Base-by-base conservation (phyloP, 2,888 invertebrate species). In the Drosophila nigricruria region DNA sequence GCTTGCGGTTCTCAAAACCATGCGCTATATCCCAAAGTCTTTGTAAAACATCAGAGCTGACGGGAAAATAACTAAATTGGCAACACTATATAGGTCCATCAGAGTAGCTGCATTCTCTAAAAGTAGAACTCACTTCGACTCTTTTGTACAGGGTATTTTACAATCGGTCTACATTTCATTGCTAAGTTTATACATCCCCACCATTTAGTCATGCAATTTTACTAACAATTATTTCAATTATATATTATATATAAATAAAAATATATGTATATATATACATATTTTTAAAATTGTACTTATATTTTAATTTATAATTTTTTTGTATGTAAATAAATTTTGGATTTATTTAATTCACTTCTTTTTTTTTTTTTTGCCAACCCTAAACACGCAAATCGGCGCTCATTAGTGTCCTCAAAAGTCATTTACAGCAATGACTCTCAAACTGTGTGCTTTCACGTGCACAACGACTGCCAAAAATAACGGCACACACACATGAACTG, bases 381-480 rank as follows among this genome's bases (percentile, higher is more conserved):
- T 36, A 30, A 52, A 43, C 14, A 16, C 23, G 20, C 10, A 36
- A 36, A 50, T 36, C 36, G 23, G 8, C 40, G 32, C 32, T 20
- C n/a, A 27, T 14, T 49, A 68, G 40, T 60, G 40, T 9, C 27
- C 38, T 40, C 23, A 34, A 64, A 73, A 62, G 30, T 42, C 43
- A 53, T 43, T 57, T 60, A 52, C 58, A 56, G 20, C n/a, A 50
- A 50, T 43, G 63, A 50, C 65, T 69, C 38, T 54, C 53, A 42
- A 77, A 76, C 69, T 70, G 56, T 63, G 70, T 70, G 74, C 53
- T 67, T 82, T 83, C 82, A 87, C 87, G 82, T 87, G 88, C 82
- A 69, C 78, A 75, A 60, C 66, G 76, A 34, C 80, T 69, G 85
- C 78, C 76, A 70, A 80, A 82, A 65, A 71, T 73, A 80, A 73